Evolutionary conservation across 2,888 invertebrate species (phyloP), one percentile per base, ranked within the genome.

Genomic region (Phlogophora meticulosa): DNA sequence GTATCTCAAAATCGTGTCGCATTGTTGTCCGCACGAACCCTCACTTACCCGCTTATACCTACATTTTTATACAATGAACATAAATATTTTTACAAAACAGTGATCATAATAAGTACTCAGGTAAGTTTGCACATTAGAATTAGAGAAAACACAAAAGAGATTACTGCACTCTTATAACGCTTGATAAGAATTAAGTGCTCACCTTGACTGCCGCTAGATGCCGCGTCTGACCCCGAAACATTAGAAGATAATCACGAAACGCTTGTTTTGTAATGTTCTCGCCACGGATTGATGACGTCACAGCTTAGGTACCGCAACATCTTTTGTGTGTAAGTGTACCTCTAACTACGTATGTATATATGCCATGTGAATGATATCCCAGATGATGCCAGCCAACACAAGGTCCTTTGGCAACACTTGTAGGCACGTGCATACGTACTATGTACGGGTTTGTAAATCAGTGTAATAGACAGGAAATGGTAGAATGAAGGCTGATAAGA

Each of bases 201-300:
- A 78, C 81, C 81, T 81, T 82, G 83, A 72, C 73, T 46, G 61
- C 56, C 81, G 59, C 42, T 71, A 76, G 73, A 70, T 72, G 78
- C 72, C 64, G 55, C 42, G 61, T 64, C 36, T 81, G 81, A 77
- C 80, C 81, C 71, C 78, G 64, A 82, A 81, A 76, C 73, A 73
- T 74, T 68, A 72, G 65, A 53, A 72, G 53, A 73, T 76, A 74
- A 82, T 82, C 81, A 81, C 78, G 81, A 81, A 69, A 69, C 58
- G 58, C 45, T 75, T 62, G 67, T 78, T 80, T 74, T 82, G 72
- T 69, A 75, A 75, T 38, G 40, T 46, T 72, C 75, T 63, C 40
- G 56, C 46, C 46, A 62, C 68, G 60, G 36, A 70, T 65, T 61
- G 45, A 53, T 81, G 80, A 82, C 74, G 69, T 82, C 72, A 81